Evolutionary conservation across 2,797 vertebrate species (phyloP).

Genomic region (Lycodopsis pacificus): DNA sequence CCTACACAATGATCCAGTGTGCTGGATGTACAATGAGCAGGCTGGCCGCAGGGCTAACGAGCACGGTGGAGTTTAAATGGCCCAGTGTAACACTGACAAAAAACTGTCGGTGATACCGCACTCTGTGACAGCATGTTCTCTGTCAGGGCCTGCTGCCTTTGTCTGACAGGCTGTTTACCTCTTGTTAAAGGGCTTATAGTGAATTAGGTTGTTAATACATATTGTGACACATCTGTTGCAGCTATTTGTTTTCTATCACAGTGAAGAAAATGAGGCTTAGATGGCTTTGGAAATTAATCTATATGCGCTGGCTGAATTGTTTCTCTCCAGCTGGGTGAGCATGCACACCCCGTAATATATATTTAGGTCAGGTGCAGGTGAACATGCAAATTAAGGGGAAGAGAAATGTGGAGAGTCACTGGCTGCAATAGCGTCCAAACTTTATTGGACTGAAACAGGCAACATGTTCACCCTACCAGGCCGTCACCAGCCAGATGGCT

Average conservation of each 20-base stretch:
- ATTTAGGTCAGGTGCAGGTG: conserved; percentile 36
- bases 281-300: conserved; percentile 55
- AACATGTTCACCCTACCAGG: background rate
- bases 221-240: conserved; percentile 69
- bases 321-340: background rate
- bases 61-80: conserved; percentile 66
- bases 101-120: conserved; percentile 45
- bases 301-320: conserved; percentile 24
- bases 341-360: background rate
- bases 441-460: background rate
- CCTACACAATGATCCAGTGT: conserved; percentile 69
- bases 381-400: background rate
- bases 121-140: conserved; percentile 50
- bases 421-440: background rate
- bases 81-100: conserved; percentile 46
- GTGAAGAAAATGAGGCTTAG: conserved; percentile 43
- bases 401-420: background rate
- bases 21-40: conserved; percentile 53
- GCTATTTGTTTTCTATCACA: conserved; percentile 34
- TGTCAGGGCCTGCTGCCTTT: conserved; percentile 42
- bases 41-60: conserved; percentile 62
- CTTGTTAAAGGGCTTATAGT: conserved; percentile 65
- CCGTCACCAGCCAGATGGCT: background rate
- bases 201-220: conserved; percentile 74
- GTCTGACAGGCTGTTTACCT: conserved; percentile 57